Percentiles rank a stretch among this genome's conserved stretches.
phyloP scores from a whole-genome alignment of 2,888 invertebrate species.

The Lymantria dispar region DNA sequence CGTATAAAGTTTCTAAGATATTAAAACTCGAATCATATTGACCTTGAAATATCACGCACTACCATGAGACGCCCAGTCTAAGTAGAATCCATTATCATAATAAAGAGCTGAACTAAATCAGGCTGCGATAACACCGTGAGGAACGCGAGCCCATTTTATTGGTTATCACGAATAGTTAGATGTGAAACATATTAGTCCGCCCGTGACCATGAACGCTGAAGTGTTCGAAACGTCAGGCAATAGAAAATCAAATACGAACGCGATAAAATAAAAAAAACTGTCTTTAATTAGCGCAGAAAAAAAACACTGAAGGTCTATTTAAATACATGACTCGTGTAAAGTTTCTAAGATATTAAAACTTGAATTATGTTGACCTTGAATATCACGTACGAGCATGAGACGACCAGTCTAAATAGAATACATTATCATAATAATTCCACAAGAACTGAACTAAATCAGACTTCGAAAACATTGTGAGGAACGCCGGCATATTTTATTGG shows the following conservation, averaged over 20 bases:
- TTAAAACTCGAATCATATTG: background rate
- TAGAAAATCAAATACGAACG: no score
- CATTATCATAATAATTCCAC: constrained; percentile 23
- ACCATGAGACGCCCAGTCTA: constrained; percentile 3
- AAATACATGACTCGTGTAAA: no score
- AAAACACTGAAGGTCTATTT: no score
- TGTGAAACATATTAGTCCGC: no score
- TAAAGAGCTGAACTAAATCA: constrained; percentile 21
- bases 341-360: background rate
- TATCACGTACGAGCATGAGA: background rate
- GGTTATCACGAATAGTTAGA: constrained; percentile 19
- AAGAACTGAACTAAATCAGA: constrained; percentile 17
- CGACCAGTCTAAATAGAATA: constrained; percentile 7
- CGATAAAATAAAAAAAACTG: no score
- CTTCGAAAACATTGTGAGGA: constrained; percentile 17
- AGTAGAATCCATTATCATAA: constrained; percentile 20
- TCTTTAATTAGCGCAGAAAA: no score
- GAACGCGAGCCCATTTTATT: constrained; percentile 14
- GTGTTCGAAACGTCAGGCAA: no score
- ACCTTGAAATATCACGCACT: background rate
- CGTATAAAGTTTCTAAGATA: background rate
- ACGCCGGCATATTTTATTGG: constrained; percentile 15
- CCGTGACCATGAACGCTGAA: no score
- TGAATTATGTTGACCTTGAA: background rate
- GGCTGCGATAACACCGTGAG: constrained; percentile 15